These are phyloP conservation scores for Keiferia lycopersicella DNA, from an alignment of 2,888 invertebrate genomes.

Conservation along the genomic window DNA sequence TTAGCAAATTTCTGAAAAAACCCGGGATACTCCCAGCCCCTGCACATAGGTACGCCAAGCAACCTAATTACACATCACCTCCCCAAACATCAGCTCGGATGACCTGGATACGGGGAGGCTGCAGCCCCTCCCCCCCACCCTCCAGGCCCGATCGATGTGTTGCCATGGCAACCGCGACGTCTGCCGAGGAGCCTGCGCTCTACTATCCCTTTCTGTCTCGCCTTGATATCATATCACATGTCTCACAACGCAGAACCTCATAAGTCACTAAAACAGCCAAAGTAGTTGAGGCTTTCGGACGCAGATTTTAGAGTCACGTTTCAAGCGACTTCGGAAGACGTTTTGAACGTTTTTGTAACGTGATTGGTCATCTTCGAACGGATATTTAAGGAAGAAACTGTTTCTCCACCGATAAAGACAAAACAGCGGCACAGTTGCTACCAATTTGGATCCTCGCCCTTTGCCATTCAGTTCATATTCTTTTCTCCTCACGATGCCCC, in stretches of 20 bases:
- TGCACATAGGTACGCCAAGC: constrained; percentile 39
- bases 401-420: constrained; percentile 66
- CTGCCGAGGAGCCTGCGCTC: constrained; percentile 80
- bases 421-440: constrained; percentile 46
- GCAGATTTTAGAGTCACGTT: neutral
- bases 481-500: constrained; percentile 28
- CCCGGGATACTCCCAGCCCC: neutral
- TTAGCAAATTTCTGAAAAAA: too few relatives aligned
- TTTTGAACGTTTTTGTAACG: neutral
- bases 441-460: constrained; percentile 43
- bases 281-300: neutral
- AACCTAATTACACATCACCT: constrained; percentile 24
- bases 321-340: neutral
- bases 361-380: constrained; percentile 56
- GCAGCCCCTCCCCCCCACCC: constrained; percentile 42
- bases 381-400: constrained; percentile 73
- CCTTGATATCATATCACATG: constrained; percentile 79
- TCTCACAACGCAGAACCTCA: constrained; percentile 39
- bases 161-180: constrained; percentile 78
- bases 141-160: constrained; percentile 75
- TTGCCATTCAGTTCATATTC: constrained; percentile 11
- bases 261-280: neutral
- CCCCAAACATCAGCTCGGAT: constrained; percentile 47
- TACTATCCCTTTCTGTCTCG: constrained; percentile 81
- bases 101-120: constrained; percentile 77